phyloP scores from a whole-genome alignment of 1,140 invertebrate genomes.

The Lanistes nyassanus region DNA sequence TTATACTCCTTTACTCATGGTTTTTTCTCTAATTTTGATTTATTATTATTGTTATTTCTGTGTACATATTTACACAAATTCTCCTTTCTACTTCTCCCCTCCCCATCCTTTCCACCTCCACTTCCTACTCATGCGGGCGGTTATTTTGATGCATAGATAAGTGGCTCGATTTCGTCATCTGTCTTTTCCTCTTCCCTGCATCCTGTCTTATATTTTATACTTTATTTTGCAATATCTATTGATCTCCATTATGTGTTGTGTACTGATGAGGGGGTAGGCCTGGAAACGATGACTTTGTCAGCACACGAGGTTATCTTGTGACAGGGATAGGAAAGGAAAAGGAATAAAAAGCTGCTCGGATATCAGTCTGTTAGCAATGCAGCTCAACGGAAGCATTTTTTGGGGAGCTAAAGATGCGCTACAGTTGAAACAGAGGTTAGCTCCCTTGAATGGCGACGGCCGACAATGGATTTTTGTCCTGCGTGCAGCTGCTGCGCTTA shows the following conservation, averaged over 20 bases:
- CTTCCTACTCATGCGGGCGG: neutral
- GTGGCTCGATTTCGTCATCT: neutral
- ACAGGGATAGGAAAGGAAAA: too few species aligned
- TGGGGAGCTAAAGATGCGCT: neutral
- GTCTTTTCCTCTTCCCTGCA: neutral
- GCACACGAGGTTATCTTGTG: too few species aligned
- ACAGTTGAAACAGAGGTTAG: neutral
- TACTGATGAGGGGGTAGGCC: neutral
- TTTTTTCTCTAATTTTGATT: neutral
- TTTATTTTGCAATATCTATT: neutral
- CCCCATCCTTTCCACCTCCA: neutral
- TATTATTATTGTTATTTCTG: neutral
- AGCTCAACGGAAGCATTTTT: neutral
- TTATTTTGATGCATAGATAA: neutral
- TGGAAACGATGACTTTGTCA: neutral
- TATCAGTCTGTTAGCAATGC: neutral
- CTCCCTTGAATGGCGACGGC: neutral
- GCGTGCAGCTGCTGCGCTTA: neutral
- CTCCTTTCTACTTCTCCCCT: neutral
- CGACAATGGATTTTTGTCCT: neutral
- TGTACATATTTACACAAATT: neutral
- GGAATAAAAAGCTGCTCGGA: too few species aligned
- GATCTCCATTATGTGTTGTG: neutral
- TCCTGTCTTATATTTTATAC: neutral
- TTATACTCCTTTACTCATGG: neutral